phyloP scores from a whole-genome alignment of 23 tunicate genomes.

The Clavelina lepadiformis region DNA sequence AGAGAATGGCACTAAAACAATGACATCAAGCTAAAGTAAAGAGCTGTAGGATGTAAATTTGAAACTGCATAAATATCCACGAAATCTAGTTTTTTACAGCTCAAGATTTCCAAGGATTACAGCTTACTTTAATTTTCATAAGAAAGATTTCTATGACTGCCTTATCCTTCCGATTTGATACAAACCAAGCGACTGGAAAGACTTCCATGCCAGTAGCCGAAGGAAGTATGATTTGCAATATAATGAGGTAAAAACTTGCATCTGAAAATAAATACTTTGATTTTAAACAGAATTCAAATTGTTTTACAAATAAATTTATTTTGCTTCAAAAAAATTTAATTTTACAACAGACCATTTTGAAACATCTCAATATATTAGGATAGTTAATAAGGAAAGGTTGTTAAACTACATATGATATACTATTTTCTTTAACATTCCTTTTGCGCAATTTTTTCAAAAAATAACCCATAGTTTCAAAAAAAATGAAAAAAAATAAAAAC shows the following conservation, averaged over 20 bases:
- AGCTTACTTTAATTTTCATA: slow-evolving; percentile 36
- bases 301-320: too few relatives aligned
- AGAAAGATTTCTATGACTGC: slow-evolving; percentile 52
- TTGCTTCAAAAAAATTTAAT: too few relatives aligned
- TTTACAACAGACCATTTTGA: too few relatives aligned
- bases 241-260: slow-evolving; percentile 47
- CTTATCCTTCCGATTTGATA: slow-evolving; percentile 72
- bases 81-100: not conserved
- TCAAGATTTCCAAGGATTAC: not conserved
- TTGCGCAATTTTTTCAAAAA: too few relatives aligned
- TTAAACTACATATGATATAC: too few relatives aligned
- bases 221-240: slow-evolving; percentile 55
- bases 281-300: too few relatives aligned
- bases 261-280: too few relatives aligned
- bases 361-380: too few relatives aligned
- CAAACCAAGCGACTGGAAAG: slow-evolving; percentile 95
- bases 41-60: not conserved
- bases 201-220: slow-evolving; percentile 26
- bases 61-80: not conserved
- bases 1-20: not conserved
- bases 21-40: not conserved
- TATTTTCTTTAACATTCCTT: too few relatives aligned
- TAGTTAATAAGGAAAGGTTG: too few relatives aligned
- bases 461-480: not conserved
- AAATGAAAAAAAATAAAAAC: not conserved